Evolutionary conservation across 2,888 invertebrate genomes (phyloP).

Genomic region (Thymelicus sylvestris): DNA sequence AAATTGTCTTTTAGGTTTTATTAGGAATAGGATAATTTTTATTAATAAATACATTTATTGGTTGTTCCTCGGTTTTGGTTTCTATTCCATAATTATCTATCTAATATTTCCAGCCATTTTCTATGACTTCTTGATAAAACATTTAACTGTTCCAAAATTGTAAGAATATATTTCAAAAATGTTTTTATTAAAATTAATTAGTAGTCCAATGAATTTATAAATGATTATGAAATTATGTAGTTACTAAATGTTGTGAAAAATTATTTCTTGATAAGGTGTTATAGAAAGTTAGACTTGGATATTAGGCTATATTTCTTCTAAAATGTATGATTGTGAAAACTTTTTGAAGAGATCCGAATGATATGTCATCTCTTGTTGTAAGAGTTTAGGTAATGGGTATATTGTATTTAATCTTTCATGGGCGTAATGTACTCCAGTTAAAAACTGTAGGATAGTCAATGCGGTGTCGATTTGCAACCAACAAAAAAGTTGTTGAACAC

Average conservation of each 20-base stretch:
- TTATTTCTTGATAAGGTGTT: too few species aligned
- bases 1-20: not conserved
- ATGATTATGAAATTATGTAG: too few species aligned
- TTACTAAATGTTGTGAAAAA: too few species aligned
- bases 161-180: not conserved
- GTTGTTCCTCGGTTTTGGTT: not conserved
- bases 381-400: not conserved
- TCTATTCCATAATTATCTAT: too few species aligned
- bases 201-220: too few species aligned
- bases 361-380: not conserved
- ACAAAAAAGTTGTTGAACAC: slow-evolving; percentile 2
- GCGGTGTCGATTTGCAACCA: slow-evolving; percentile 23
- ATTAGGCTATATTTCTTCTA: too few species aligned
- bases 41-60: not conserved
- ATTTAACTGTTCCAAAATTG: not conserved
- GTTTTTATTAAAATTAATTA: not conserved
- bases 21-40: not conserved
- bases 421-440: not conserved
- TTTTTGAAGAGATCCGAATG: not conserved
- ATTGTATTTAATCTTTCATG: not conserved
- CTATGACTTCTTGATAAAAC: not conserved
- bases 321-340: not conserved
- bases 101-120: not conserved
- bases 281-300: too few species aligned
- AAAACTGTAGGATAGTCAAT: not conserved